phyloP scores from a whole-genome alignment of 92 coral and sea anemone species.

The Zoanthus solanderi region DNA sequence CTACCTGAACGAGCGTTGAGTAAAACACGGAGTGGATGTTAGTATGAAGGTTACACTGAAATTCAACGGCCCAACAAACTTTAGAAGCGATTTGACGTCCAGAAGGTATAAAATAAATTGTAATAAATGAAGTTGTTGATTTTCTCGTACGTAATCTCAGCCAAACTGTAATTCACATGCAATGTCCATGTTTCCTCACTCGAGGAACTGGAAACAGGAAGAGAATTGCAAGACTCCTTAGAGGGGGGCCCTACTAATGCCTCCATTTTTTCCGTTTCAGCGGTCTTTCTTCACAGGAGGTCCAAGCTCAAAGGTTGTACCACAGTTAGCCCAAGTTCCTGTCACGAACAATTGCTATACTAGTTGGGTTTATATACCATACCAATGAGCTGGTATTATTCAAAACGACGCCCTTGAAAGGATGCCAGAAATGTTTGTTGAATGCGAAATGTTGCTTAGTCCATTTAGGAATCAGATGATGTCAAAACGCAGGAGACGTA shows the following conservation, averaged over 20 bases:
- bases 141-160: constrained; percentile 5
- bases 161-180: constrained; percentile 2
- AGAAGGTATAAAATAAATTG: neutral
- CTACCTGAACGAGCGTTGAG: constrained; percentile 20
- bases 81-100: neutral
- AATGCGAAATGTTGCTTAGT: too few relatives aligned
- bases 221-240: constrained; percentile 29
- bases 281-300: neutral
- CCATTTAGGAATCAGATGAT: too few relatives aligned
- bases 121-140: neutral
- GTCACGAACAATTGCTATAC: too few relatives aligned
- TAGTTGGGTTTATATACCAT: too few relatives aligned
- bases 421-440: too few relatives aligned
- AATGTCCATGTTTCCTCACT: constrained; percentile 18
- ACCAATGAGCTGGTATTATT: too few relatives aligned
- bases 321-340: too few relatives aligned
- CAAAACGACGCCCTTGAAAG: too few relatives aligned
- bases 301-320: too few relatives aligned
- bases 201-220: constrained; percentile 50
- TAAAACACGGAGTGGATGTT: neutral
- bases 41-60: neutral
- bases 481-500: too few relatives aligned
- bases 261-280: neutral
- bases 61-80: constrained; percentile 13
- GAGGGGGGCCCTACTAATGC: constrained; percentile 37